Evolutionary conservation across 2,888 invertebrate genomes (phyloP).

Genomic region (Idaea biselata): DNA sequence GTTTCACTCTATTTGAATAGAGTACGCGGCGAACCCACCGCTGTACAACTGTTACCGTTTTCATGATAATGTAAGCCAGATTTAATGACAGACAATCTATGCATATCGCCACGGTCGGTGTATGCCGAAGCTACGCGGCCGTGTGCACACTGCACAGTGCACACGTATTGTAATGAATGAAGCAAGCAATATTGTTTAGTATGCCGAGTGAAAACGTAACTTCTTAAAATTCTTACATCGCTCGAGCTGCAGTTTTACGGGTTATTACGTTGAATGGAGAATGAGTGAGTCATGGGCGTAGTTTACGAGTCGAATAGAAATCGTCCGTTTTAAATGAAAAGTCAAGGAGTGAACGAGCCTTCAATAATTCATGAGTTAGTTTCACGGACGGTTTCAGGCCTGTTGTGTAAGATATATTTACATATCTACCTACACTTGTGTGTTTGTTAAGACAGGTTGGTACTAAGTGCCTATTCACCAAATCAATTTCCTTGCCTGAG

Average conservation of each 20-base stretch:
- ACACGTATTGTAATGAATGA: conserved; percentile 18
- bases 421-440: not conserved
- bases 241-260: conserved; percentile 71
- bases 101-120: conserved; percentile 22
- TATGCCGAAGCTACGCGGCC: conserved; percentile 10
- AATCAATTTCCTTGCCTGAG: conserved; percentile 80
- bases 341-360: conserved; percentile 72
- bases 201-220: conserved; percentile 54
- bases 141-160: conserved; percentile 17
- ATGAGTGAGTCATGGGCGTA: conserved; percentile 76
- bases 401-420: not conserved
- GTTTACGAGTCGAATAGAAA: conserved; percentile 78
- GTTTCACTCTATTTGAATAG: conserved; percentile 73
- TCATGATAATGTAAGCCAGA: conserved; percentile 68
- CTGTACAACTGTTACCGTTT: conserved; percentile 72
- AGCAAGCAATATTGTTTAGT: conserved; percentile 36
- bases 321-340: conserved; percentile 77
- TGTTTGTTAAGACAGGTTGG: not conserved
- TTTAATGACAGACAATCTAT: conserved; percentile 64
- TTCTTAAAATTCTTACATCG: conserved; percentile 68
- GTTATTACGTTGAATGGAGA: conserved; percentile 75
- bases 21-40: conserved; percentile 49
- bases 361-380: conserved; percentile 76
- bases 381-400: conserved; percentile 49
- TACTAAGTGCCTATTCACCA: conserved; percentile 21